phyloP scores from a whole-genome alignment of 2,888 invertebrate genomes.

The Pecten maximus region DNA sequence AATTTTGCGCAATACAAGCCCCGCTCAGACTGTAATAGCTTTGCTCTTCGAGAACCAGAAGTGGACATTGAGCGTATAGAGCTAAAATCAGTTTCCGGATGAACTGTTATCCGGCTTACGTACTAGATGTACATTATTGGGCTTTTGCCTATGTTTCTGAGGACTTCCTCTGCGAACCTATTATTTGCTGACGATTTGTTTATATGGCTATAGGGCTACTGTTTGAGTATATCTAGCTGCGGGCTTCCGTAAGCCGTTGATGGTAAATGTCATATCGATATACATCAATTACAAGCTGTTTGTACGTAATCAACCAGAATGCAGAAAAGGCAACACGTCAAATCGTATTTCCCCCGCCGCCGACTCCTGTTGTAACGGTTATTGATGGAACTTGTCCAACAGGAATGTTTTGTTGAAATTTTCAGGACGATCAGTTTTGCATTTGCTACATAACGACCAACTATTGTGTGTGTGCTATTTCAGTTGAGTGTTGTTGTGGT shows the following conservation, averaged over 20 bases:
- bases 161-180: too few species aligned
- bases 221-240: not conserved
- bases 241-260: not conserved
- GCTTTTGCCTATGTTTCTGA: too few species aligned
- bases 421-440: not conserved
- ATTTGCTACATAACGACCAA: not conserved
- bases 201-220: not conserved
- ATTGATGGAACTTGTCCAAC: not conserved
- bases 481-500: not conserved
- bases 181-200: too few species aligned
- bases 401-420: not conserved
- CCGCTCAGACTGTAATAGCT: too few species aligned
- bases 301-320: slow-evolving; percentile 21
- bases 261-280: slow-evolving; percentile 10
- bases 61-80: too few species aligned
- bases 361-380: not conserved
- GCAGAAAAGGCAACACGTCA: not conserved
- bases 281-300: not conserved
- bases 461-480: not conserved
- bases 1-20: too few species aligned
- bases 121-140: too few species aligned
- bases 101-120: too few species aligned
- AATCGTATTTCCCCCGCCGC: not conserved
- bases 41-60: too few species aligned
- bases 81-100: too few species aligned